phyloP scores from a whole-genome alignment of 2,888 invertebrate genomes.

The Drosophila borealis region DNA sequence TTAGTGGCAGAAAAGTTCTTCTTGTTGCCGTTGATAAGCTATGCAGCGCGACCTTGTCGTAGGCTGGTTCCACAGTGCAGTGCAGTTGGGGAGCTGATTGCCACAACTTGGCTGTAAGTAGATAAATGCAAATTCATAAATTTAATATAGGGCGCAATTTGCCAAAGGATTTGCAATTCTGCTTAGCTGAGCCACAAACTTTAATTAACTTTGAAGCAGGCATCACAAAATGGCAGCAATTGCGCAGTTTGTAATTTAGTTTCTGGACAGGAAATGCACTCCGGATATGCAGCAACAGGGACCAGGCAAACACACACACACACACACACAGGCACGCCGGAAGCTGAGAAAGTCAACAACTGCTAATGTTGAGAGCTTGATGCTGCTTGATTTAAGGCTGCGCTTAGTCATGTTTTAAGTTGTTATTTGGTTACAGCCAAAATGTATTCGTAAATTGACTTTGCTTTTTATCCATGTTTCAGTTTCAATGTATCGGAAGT shows the following conservation, averaged over 20 bases:
- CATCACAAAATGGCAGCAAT: neutral
- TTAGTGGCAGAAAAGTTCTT: conserved; percentile 21
- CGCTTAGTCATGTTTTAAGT: conserved; percentile 12
- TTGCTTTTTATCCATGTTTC: conserved; percentile 4
- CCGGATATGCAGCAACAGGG: conserved; percentile 7
- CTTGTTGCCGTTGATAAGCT: conserved; percentile 8
- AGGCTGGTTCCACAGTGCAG: conserved; percentile 5
- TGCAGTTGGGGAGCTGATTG: conserved; percentile 3
- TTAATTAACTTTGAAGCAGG: conserved; percentile 12
- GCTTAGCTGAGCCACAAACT: conserved; percentile 10
- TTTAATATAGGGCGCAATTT: conserved; percentile 9
- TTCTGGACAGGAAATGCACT: conserved; percentile 21
- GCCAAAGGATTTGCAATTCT: conserved; percentile 10
- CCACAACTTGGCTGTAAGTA: neutral
- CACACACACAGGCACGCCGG: conserved; percentile 19
- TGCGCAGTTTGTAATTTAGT: conserved; percentile 21
- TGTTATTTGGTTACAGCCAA: too few species aligned
- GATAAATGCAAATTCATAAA: conserved; percentile 1
- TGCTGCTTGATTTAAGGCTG: conserved; percentile 1
- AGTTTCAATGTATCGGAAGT: conserved; percentile 23
- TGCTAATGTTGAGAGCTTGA: conserved; percentile 7
- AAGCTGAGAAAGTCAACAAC: conserved; percentile 18
- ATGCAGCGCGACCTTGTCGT: conserved; percentile 26
- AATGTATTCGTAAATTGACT: too few species aligned
- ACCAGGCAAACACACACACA: neutral